Evolutionary conservation across 2,888 invertebrate genomes (phyloP), one percentile per base, ranked within the genome.

Genomic region (Keiferia lycopersicella): DNA sequence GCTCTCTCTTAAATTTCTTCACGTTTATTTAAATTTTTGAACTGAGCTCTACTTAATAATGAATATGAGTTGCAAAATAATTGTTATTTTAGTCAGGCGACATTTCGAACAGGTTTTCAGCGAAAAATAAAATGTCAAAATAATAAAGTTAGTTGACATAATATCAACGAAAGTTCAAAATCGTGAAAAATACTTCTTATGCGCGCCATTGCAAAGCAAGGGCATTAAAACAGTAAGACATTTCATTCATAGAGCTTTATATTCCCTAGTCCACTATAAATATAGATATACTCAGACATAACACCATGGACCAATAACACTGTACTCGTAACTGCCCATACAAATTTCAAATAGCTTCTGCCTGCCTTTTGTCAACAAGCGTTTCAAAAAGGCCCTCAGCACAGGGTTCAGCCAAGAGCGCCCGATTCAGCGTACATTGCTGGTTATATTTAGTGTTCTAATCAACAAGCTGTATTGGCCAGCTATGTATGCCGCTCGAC

Each of bases 91-190:
- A 26, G 26, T 16, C 34, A 18, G 14, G 30, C 30, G 56, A 56
- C n/a, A 56, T 56, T 56, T 56, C 3, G 34, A 56, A 16, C 34
- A 3, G 1, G 8, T 12, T 14, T 8, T 26, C 8, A 4, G 26
- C 22, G 22, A 3, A 12, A 2, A 0, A 3, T 8, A 7, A 56
- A 56, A 56, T 56, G 56, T 56, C 56, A 56, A 26, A 56, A n/a
- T 56, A 56, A 56, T 56, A 34, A 56, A 56, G 14, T 56, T n/a
- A 56, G 51, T 26, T 34, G 3, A 56, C n/a, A 56, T 56, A 34
- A 6, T 34, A 16, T 2, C 26, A 6, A 34, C 7, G 1, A 53
- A 53, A 53, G 51, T 53, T 22, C 20, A 53, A 53, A 26, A 53
- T 22, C 14, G 51, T 53, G 10, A 53, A 26, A 53, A 11, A 22